Base-by-base conservation (phyloP, 2,888 invertebrate genomes). In the Cantharis rufa region DNA sequence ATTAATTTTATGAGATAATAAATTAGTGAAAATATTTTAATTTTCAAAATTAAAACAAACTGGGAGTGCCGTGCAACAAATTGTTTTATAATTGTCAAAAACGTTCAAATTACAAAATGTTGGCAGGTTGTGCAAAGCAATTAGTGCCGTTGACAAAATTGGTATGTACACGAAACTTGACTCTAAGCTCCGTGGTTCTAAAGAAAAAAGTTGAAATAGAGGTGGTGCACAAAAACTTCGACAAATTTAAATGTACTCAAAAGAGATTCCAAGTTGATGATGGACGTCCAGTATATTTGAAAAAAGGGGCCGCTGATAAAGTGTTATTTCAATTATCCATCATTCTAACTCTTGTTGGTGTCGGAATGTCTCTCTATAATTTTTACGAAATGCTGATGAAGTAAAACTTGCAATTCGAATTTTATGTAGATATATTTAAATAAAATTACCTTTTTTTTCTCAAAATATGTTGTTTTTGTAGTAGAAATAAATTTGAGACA, bases 271-370 rank as follows among this genome's bases (percentile, higher is more conserved):
- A 71, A 32, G 28, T 64, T 28, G 77, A 78, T 64, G 75, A 78
- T 61, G 77, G 77, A n/a, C 27, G 64, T 21, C 74, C 74, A 5
- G 64, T 78, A 1, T 75, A n/a, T 21, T 21, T 78, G 15, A 78
- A 78, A 72, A 62, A 15, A 3, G 77, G 77, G 0, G 15, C 62
- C 4, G 4, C 10, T 5, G 77, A 77, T n/a, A 74, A 71, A 15
- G 71, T 77, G n/a, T 18, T 75, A 1, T 78, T 64, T n/a, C 71
- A 75, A 18, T 3, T 27, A n/a, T 10, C 71, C 1, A 3, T 62
- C 1, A 3, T 48, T 13, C 10, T 48, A 1, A 68, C 70, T 1
- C 2, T 76, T 21, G 11, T 48, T 21, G 48, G 69, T 24, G 9
- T 10, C 24, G 15, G 7, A 4, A 3, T 66, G 11, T 21, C 64